Base-by-base conservation (phyloP, 2,797 vertebrate species). In the Saxicola maurus region DNA sequence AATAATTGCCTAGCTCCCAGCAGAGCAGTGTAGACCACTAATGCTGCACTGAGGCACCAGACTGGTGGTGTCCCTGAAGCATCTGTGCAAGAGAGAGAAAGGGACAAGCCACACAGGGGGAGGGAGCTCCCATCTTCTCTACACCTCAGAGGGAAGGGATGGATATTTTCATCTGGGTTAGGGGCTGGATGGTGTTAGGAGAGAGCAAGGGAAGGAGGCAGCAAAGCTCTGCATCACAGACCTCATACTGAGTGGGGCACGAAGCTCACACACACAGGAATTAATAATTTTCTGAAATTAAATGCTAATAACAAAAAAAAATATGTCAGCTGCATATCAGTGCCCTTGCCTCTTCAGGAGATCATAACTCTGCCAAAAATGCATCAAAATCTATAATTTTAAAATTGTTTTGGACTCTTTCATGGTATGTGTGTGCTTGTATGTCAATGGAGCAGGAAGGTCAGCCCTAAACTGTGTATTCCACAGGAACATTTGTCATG, bases 351-450 rank as follows among this genome's bases (percentile, higher is more conserved):
- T 56, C 15, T 52, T 56, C 51, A 43, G 33, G 18, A 65, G 31
- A 65, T 13, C 3, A 59, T 52, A 66, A 45, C 2, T 28, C 38
- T 81, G 17, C 4, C 9, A 28, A 57, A 74, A 84, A 11, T 4
- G 15, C 5, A 11, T 19, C 15, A 8, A 69, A 17, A 30, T 10
- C 30, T 8, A 6, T 31, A 0, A 7, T 38, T 52, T 46, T 13
- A 19, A 17, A 13, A 2, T 3, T 42, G 7, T 61, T 75, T 86
- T 25, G 10, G 15, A 19, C 5, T 40, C 24, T 66, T 24, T 13
- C 4, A 7, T 4, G 3, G 49, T 37, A 23, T 4, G 3, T n/a
- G 13, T 1, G 1, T 20, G 2, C 5, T 38, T 38, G 7, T 20
- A 18, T 25, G 5, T 8, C 17, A 38, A 4, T 13, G 20, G 27